A percentile compares a stretch with the other conserved stretches of the same genome.
These are phyloP conservation scores for Meleagris gallopavo DNA, from an alignment of 2,113 vertebrate species.

Conservation along the genomic window DNA sequence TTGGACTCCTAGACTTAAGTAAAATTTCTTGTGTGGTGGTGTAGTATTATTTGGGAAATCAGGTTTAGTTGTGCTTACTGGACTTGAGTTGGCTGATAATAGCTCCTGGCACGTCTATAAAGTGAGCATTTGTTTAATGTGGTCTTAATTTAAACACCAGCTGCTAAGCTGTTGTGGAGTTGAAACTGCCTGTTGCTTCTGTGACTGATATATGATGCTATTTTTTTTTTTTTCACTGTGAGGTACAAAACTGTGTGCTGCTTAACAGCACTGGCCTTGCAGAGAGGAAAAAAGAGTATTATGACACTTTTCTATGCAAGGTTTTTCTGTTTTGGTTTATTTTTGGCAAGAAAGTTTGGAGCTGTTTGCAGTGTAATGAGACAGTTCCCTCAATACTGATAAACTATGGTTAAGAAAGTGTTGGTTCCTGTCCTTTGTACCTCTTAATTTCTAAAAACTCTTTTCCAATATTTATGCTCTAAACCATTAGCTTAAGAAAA, in stretches of 20 bases:
- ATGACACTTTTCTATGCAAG: background rate
- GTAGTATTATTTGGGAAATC: background rate
- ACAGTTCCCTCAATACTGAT: background rate
- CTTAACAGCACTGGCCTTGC: background rate
- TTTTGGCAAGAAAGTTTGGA: background rate
- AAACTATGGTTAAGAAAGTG: background rate
- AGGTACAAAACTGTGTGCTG: background rate
- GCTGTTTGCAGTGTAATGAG: background rate
- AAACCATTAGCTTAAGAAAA: background rate
- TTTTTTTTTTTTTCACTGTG: background rate
- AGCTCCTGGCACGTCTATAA: background rate
- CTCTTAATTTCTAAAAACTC: background rate
- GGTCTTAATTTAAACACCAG: background rate
- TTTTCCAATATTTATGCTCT: background rate
- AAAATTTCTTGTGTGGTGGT: background rate
- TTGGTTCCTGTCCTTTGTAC: background rate
- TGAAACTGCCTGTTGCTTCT: background rate
- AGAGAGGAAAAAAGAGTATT: background rate
- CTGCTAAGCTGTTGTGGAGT: background rate
- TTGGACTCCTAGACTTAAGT: no score
- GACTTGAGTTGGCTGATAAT: background rate
- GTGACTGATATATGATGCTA: background rate
- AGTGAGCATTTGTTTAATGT: background rate
- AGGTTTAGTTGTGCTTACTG: background rate
- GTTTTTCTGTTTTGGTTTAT: background rate